These are phyloP conservation scores for Thereva unica DNA, from an alignment of 2,888 invertebrate genomes.

Conservation along the genomic window DNA sequence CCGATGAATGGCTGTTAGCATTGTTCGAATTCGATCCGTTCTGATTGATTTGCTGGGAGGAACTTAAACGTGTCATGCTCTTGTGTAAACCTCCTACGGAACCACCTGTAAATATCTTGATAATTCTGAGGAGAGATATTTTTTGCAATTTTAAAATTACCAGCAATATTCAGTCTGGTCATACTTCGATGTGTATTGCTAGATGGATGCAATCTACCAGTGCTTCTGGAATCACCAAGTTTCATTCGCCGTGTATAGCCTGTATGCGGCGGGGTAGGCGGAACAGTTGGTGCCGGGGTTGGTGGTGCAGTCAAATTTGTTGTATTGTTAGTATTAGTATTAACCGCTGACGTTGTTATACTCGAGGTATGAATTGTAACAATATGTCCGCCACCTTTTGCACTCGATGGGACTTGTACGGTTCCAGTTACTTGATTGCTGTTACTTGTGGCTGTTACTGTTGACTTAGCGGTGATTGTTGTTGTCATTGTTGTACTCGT, in stretches of 20 bases:
- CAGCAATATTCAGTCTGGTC: slow-evolving; percentile 75
- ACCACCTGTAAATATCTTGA: slow-evolving; percentile 53
- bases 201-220: slow-evolving; percentile 72
- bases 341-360: slow-evolving; percentile 33
- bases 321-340: slow-evolving; percentile 29
- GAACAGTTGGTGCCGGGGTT: slow-evolving; percentile 38
- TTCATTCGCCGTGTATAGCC: slow-evolving; percentile 67
- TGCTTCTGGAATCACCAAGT: slow-evolving; percentile 75
- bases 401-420: not conserved
- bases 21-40: slow-evolving; percentile 56
- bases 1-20: slow-evolving; percentile 50
- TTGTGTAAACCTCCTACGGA: slow-evolving; percentile 79
- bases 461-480: slow-evolving; percentile 15
- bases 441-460: not conserved
- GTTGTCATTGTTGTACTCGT: not conserved
- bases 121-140: slow-evolving; percentile 19
- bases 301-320: slow-evolving; percentile 7
- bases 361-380: slow-evolving; percentile 42
- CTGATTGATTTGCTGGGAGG: slow-evolving; percentile 75
- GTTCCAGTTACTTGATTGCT: not conserved
- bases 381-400: slow-evolving; percentile 37
- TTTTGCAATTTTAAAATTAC: slow-evolving; percentile 49
- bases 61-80: slow-evolving; percentile 80
- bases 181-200: slow-evolving; percentile 77
- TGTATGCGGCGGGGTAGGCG: slow-evolving; percentile 54